Conservation (phyloP, 2,797 vertebrate genomes). For the Muscicapa comitata region DNA sequence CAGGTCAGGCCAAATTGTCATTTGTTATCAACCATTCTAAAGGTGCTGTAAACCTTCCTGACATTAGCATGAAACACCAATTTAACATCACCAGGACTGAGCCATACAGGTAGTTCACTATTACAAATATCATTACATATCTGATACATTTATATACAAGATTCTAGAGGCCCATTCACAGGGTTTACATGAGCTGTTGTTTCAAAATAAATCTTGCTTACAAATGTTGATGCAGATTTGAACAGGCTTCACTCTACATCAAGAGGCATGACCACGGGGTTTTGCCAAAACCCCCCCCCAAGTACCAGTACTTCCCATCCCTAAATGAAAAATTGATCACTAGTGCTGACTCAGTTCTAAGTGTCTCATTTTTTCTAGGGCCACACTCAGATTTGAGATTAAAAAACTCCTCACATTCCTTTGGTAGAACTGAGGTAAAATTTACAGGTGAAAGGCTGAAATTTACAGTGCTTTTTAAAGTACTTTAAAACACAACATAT, state of each 20-base stretch:
- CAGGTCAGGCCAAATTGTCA: neutral
- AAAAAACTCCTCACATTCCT: neutral
- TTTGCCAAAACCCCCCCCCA: neutral
- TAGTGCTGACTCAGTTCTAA: neutral
- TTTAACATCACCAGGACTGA: neutral
- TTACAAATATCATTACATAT: neutral
- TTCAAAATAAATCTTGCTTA: neutral
- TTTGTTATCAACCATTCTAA: neutral
- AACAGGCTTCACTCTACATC: neutral
- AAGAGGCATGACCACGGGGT: neutral
- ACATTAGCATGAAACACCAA: slow-evolving; percentile 20
- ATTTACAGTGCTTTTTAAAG: neutral
- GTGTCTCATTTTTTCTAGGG: neutral
- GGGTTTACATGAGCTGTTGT: neutral
- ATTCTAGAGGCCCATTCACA: neutral
- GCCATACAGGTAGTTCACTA: neutral
- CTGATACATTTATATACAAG: neutral
- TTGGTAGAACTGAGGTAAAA: slow-evolving; percentile 2
- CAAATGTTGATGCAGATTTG: neutral
- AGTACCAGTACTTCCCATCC: neutral
- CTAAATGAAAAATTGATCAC: neutral
- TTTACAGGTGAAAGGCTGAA: neutral
- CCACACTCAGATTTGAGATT: neutral
- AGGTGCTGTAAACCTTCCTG: slow-evolving; percentile 50
- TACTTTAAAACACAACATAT: neutral